phyloP scores from a whole-genome alignment of 2,113 vertebrate species.

The Crotalus tigris region DNA sequence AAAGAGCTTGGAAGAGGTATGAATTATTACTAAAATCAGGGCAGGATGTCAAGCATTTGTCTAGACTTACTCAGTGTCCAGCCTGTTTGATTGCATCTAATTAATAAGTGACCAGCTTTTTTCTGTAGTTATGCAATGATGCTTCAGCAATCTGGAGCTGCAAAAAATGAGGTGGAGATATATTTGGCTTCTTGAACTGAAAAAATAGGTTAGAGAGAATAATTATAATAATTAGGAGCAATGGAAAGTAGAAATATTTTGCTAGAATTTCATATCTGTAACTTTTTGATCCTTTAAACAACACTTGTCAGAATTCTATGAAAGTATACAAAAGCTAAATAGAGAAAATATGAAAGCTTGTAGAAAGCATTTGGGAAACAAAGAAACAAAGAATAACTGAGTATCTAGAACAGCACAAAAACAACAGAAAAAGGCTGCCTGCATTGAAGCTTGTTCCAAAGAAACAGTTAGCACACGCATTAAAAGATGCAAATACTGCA shows the following conservation, averaged over 20 bases:
- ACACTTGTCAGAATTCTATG: background rate
- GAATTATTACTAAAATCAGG: background rate
- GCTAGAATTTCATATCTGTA: background rate
- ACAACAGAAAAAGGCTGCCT: too few species aligned
- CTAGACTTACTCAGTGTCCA: background rate
- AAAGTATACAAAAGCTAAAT: background rate
- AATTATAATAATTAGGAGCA: background rate
- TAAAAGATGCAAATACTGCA: too few species aligned
- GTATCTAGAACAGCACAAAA: too few species aligned
- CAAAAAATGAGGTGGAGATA: background rate
- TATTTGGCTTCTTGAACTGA: background rate
- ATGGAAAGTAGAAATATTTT: background rate
- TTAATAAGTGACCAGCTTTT: background rate
- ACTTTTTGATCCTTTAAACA: background rate
- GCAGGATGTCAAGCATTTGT: background rate
- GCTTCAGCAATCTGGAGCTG: background rate
- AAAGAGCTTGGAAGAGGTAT: background rate
- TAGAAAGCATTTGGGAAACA: background rate
- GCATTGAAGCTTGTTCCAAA: too few species aligned
- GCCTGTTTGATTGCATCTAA: background rate
- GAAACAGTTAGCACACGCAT: slow-evolving; percentile 40
- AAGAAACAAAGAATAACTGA: background rate
- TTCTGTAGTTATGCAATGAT: background rate
- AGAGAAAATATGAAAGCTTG: background rate
- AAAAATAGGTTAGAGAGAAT: background rate